Base-by-base conservation (phyloP, 2,888 invertebrate genomes). In the Apotomis betuletana region DNA sequence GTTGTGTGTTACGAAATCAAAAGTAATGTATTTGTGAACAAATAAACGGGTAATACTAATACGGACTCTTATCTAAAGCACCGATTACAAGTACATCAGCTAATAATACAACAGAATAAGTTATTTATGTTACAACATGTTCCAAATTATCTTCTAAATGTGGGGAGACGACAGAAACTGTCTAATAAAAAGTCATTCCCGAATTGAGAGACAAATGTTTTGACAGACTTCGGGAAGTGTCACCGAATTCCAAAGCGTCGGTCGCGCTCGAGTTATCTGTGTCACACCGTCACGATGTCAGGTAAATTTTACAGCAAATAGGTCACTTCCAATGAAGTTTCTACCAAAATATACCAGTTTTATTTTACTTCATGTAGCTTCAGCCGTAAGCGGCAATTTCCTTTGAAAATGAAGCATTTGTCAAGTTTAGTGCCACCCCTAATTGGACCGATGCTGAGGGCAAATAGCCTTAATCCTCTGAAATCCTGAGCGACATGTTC, bases 351-450 rank as follows among this genome's bases (percentile, higher is more conserved):
- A 57, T 15, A 15, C 27, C 58, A 62, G 5, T 65, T 70, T 65
- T 13, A 49, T 55, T 59, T 65, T 55, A 62, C 8, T 58, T 27
- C 41, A 67, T 67, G 61, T 12, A 61, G 55, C 70, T 38, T 57
- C 6, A 51, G n/a, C 38, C 58, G 36, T 55, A 46, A 65, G 54
- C 49, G 52, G 64, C 38, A 38, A 68, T 63, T 68, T 52, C 46
- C 54, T 67, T 67, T 52, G 72, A 59, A 70, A 72, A 68, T 72
- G 63, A 63, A 67, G 52, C 67, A 68, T 72, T 68, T 63, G 15
- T 68, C 58, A 68, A 62, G 67, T 72, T 72, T 46, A 72, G 38
- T 52, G 67, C 63, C 67, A 67, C 58, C 71, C 58, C 63, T 72
- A 72, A 72, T 72, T 72, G 72, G 62, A 36, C 61, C 67, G 46